A percentile compares a stretch with the other conserved stretches of the same genome.
Conservation (phyloP, 2,888 invertebrate genomes). For the Drepana falcataria region DNA sequence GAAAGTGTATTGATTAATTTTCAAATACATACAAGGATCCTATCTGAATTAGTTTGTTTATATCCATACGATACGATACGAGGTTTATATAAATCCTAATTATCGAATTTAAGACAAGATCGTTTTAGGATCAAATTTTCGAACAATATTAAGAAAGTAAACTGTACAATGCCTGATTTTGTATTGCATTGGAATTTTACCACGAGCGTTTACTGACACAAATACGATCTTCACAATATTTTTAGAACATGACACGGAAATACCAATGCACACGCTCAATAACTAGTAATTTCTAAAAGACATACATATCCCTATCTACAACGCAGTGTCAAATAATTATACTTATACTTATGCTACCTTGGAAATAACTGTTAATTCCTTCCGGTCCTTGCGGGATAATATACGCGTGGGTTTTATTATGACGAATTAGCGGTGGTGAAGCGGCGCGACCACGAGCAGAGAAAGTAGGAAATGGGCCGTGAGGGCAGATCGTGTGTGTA, state of each 20-base stretch:
- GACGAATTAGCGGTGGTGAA: constrained; percentile 9
- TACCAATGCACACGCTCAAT: constrained; percentile 25
- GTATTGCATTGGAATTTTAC: not conserved
- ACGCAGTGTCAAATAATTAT: not conserved
- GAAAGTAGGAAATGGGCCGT: constrained; percentile 44
- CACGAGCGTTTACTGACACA: not conserved
- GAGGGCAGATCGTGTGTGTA: constrained; percentile 23
- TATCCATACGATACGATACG: too few species aligned
- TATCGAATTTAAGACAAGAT: too few species aligned
- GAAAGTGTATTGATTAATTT: not conserved
- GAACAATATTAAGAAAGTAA: not conserved
- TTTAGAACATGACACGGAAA: constrained; percentile 39
- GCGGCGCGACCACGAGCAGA: constrained; percentile 24
- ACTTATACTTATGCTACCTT: not conserved
- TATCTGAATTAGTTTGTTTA: too few species aligned
- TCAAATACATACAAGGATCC: not conserved
- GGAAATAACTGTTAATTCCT: not conserved
- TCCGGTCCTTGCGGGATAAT: constrained; percentile 9
- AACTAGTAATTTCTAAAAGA: constrained; percentile 8
- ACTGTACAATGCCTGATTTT: not conserved
- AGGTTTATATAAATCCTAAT: too few species aligned
- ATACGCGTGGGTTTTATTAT: constrained; percentile 25
- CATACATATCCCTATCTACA: constrained; percentile 11
- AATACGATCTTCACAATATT: constrained; percentile 30
- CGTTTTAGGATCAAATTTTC: not conserved